phyloP scores from a whole-genome alignment of 2,888 invertebrate species.

The Tiliacea aurago region DNA sequence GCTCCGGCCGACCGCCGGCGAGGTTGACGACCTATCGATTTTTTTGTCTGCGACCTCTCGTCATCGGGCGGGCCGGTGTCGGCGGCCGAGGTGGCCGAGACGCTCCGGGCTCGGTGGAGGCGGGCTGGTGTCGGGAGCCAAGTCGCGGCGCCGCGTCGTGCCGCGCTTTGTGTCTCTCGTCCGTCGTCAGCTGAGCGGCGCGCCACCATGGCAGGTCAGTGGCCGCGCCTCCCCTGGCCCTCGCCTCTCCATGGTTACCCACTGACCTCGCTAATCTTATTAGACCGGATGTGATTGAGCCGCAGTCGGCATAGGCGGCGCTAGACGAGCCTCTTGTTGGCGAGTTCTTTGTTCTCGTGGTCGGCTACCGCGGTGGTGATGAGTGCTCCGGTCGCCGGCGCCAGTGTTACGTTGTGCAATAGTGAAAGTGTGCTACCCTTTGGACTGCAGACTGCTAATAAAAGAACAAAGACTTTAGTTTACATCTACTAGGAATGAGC shows the following conservation, averaged over 20 bases:
- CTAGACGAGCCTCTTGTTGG: slow-evolving; percentile 42
- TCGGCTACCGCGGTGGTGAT: slow-evolving; percentile 43
- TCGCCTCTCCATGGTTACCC: slow-evolving; percentile 65
- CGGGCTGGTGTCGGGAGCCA: slow-evolving; percentile 62
- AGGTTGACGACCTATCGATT: slow-evolving; percentile 91
- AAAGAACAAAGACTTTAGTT: slow-evolving; percentile 70
- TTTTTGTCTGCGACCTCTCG: slow-evolving; percentile 89
- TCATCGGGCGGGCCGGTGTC: slow-evolving; percentile 83
- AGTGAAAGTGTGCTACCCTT: slow-evolving; percentile 74
- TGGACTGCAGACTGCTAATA: slow-evolving; percentile 45
- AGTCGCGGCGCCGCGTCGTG: slow-evolving; percentile 62
- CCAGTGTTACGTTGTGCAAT: slow-evolving; percentile 69
- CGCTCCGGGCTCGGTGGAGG: slow-evolving; percentile 67
- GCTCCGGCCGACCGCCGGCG: slow-evolving; percentile 83
- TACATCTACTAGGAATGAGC: slow-evolving; percentile 17
- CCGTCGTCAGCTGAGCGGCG: slow-evolving; percentile 76
- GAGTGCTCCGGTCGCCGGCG: slow-evolving; percentile 39
- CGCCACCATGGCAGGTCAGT: slow-evolving; percentile 79
- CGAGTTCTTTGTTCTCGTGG: slow-evolving; percentile 74
- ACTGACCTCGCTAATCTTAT: slow-evolving; percentile 65
- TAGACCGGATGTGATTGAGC: slow-evolving; percentile 41
- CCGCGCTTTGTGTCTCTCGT: slow-evolving; percentile 65
- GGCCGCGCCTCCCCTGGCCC: slow-evolving; percentile 72
- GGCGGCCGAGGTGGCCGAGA: slow-evolving; percentile 77
- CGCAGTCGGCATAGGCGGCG: slow-evolving; percentile 32